Percentiles rank a stretch among this genome's conserved stretches.
Evolutionary conservation across 1,140 invertebrate genomes (phyloP).

Genomic region (Spodoptera frugiperda): DNA sequence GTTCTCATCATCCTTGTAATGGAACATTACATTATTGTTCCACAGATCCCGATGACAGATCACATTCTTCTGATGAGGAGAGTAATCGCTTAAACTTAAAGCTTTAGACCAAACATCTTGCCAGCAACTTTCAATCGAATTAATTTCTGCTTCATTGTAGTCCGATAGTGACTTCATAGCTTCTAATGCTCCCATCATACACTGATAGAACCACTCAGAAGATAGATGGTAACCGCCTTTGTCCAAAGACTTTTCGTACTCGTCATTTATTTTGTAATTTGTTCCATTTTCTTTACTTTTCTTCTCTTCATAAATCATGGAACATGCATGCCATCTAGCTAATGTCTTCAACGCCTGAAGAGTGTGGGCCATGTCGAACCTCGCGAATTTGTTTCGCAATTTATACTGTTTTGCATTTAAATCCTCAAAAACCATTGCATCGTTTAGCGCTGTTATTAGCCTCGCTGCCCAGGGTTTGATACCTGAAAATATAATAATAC

Average conservation of each 20-base stretch:
- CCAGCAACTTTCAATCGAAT: conserved; percentile 70
- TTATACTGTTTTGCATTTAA: conserved; percentile 67
- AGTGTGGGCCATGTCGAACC: conserved; percentile 72
- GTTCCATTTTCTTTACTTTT: conserved; percentile 57
- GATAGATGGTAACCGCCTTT: conserved; percentile 64
- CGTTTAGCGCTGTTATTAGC: conserved; percentile 62
- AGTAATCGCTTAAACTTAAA: conserved; percentile 61
- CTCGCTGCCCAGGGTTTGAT: conserved; percentile 71
- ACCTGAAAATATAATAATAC: conserved; percentile 58
- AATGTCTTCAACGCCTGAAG: conserved; percentile 72
- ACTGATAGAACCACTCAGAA: conserved; percentile 71
- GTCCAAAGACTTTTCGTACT: conserved; percentile 63
- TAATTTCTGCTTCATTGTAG: conserved; percentile 57
- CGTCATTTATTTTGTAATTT: conserved; percentile 65
- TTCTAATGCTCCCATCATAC: conserved; percentile 69
- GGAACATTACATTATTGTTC: conserved; percentile 88
- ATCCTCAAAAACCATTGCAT: conserved; percentile 78
- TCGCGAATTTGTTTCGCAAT: conserved; percentile 66
- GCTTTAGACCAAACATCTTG: conserved; percentile 64
- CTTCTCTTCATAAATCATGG: conserved; percentile 75
- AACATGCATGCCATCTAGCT: conserved; percentile 73
- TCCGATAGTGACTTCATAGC: conserved; percentile 70
- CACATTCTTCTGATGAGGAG: conserved; percentile 81
- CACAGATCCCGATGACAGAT: conserved; percentile 88
- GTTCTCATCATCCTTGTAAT: conserved; percentile 71